Evolutionary conservation across 2,113 vertebrate genomes (phyloP).

Genomic region (Phainopepla nitens): DNA sequence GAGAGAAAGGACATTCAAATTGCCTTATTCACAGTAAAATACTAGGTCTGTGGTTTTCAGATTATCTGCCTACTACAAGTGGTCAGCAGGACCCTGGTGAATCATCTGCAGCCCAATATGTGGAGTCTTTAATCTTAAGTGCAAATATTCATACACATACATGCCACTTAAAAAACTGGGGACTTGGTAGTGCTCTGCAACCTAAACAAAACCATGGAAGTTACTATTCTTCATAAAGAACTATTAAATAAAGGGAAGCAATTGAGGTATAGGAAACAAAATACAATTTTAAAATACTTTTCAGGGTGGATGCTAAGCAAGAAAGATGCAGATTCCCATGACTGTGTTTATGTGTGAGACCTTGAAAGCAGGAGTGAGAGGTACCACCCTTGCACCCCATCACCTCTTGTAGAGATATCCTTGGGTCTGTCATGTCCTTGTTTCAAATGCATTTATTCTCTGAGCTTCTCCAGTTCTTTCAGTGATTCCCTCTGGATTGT

Average conservation of each 20-base stretch:
- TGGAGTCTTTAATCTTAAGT: not conserved
- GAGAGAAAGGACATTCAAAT: not conserved
- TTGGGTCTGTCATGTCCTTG: not conserved
- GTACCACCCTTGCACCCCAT: not conserved
- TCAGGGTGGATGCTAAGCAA: not conserved
- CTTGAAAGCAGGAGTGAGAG: not conserved
- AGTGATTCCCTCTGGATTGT: not conserved
- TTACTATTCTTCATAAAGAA: not conserved
- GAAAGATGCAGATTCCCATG: not conserved
- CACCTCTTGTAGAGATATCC: not conserved
- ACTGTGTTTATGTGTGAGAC: not conserved
- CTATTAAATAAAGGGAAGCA: not conserved
- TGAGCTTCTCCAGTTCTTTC: not conserved
- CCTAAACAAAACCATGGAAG: not conserved
- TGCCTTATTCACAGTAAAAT: not conserved
- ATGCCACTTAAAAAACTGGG: not conserved
- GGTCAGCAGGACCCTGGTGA: not conserved
- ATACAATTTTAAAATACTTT: not conserved
- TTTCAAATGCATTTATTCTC: not conserved
- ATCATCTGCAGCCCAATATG: not conserved
- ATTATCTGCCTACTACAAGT: not conserved
- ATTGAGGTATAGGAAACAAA: not conserved
- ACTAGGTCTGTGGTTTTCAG: not conserved
- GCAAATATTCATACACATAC: not conserved
- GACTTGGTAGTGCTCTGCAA: not conserved